These are phyloP conservation scores for Bombycilla garrulus DNA, from an alignment of 2,113 vertebrate species.

Conservation along the genomic window DNA sequence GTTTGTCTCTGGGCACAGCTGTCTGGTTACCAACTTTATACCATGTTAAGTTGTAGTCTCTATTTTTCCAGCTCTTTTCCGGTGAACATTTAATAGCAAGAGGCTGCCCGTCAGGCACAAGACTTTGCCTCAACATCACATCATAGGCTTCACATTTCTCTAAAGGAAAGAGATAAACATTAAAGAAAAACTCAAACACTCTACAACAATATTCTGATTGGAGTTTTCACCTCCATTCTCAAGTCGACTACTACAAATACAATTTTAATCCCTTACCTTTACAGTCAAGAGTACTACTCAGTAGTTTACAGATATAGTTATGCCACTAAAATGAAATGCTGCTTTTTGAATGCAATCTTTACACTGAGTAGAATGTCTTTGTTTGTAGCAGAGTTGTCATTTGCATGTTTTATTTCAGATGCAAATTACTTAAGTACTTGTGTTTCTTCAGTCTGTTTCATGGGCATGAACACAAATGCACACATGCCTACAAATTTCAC, in stretches of 20 bases:
- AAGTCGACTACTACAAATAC: background rate
- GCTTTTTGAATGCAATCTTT: background rate
- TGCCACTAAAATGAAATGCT: background rate
- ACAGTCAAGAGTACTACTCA: background rate
- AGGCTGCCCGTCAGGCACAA: conserved; percentile 49
- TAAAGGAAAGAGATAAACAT: conserved; percentile 24
- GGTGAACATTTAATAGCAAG: conserved; percentile 51
- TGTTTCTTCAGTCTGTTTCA: background rate
- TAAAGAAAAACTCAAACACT: background rate
- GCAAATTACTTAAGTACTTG: background rate
- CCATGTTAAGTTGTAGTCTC: conserved; percentile 77
- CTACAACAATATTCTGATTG: background rate
- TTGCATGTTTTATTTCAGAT: background rate
- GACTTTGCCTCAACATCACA: conserved; percentile 4
- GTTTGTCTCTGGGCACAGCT: conserved; percentile 50
- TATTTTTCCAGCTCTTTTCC: background rate
- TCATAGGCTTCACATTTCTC: conserved; percentile 42
- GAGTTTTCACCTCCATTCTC: background rate
- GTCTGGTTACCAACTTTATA: conserved; percentile 67
- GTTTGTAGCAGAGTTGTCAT: background rate
- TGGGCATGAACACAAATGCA: background rate
- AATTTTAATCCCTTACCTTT: background rate
- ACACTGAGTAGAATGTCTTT: background rate
- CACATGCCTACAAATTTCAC: background rate
- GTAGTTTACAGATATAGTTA: background rate